These are phyloP conservation scores for Zootoca vivipara DNA, from an alignment of 2,113 vertebrate species.

Conservation along the genomic window DNA sequence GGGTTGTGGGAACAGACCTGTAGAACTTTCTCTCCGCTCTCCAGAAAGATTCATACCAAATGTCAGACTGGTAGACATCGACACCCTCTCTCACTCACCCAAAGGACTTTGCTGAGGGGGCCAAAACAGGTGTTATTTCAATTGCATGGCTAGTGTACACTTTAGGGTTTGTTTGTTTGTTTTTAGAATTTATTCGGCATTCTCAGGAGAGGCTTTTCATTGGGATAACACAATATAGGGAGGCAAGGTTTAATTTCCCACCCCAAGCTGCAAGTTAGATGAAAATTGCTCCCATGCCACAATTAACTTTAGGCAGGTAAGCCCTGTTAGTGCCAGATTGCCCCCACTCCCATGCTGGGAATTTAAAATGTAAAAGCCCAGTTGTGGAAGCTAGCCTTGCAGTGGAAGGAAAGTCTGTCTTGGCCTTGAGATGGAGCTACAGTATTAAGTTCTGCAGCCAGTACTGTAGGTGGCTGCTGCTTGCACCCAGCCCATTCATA, in stretches of 20 bases:
- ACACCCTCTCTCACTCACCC: background rate
- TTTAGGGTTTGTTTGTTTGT: background rate
- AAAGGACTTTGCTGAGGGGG: background rate
- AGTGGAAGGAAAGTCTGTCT: background rate
- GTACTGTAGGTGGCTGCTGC: background rate
- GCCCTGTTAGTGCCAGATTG: no score
- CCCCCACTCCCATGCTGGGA: no score
- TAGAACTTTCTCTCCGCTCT: background rate
- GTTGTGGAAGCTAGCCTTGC: background rate
- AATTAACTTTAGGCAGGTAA: no score
- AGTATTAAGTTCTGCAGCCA: background rate
- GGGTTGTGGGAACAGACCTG: background rate
- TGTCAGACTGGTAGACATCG: background rate
- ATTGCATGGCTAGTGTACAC: background rate
- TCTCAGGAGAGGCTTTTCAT: background rate
- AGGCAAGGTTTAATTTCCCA: background rate
- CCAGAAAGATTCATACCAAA: background rate
- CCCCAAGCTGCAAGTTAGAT: background rate
- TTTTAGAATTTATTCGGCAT: background rate
- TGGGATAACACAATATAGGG: background rate
- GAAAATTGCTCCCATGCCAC: background rate
- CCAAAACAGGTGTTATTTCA: background rate
- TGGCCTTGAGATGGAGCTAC: background rate
- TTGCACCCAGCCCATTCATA: background rate
- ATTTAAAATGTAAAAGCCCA: background rate